Conservation (phyloP, 2,888 invertebrate genomes). For the Trissolcus brochymenae region DNA sequence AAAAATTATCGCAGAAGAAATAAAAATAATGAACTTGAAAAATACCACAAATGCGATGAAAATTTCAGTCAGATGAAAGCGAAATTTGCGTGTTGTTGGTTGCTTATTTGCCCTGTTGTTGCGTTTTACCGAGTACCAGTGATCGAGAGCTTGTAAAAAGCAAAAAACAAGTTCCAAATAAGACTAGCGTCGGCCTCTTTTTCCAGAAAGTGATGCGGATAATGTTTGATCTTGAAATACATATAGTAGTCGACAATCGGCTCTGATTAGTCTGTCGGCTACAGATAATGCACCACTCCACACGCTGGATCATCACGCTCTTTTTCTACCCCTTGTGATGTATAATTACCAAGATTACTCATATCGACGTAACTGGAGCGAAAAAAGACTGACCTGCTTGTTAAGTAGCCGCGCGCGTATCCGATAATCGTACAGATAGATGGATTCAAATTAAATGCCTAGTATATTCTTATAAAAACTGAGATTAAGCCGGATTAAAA, state of each 20-base stretch:
- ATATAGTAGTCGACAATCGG: conserved; percentile 52
- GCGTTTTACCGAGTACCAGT: conserved; percentile 9
- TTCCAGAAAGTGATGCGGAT: conserved; percentile 52
- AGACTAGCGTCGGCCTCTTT: conserved; percentile 34
- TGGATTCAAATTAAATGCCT: neutral
- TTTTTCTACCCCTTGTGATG: conserved; percentile 40
- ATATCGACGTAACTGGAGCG: conserved; percentile 72
- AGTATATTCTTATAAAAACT: too few species aligned
- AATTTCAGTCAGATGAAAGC: neutral
- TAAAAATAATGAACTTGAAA: neutral
- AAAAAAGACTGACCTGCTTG: conserved; percentile 70
- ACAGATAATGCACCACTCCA: conserved; percentile 41
- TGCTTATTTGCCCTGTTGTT: conserved; percentile 5
- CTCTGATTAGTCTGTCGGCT: conserved; percentile 43
- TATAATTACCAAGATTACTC: conserved; percentile 71
- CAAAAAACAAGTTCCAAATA: conserved; percentile 50
- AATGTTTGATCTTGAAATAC: conserved; percentile 50
- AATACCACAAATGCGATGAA: neutral
- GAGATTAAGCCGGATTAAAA: neutral
- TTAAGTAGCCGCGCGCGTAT: conserved; percentile 54
- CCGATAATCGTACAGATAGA: neutral
- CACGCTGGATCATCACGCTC: conserved; percentile 20
- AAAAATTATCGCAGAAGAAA: neutral
- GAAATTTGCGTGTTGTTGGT: neutral
- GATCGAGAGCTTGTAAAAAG: conserved; percentile 41